Evolutionary conservation across 2,888 invertebrate genomes (phyloP).

Genomic region (Eremobia ochroleuca): DNA sequence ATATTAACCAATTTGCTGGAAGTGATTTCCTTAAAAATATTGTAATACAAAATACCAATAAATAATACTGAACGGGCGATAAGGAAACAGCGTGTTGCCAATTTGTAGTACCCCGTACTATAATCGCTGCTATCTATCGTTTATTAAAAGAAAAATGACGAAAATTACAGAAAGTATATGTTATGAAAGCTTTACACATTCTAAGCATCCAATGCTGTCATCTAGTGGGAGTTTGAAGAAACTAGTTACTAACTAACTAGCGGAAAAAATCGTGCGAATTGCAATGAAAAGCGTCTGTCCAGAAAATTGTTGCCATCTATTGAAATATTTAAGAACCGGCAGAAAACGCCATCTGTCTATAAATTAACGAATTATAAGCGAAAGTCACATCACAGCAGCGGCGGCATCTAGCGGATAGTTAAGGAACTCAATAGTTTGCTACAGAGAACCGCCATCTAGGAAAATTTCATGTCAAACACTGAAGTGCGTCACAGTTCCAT

Average conservation of each 20-base stretch:
- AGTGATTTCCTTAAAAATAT: constrained; percentile 39
- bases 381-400: background rate
- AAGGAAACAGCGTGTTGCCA: constrained; percentile 38
- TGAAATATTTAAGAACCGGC: background rate
- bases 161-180: background rate
- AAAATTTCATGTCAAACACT: background rate
- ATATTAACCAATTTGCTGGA: constrained; percentile 29
- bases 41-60: constrained; percentile 19
- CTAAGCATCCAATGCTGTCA: background rate
- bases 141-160: constrained; percentile 3
- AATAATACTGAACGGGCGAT: constrained; percentile 31
- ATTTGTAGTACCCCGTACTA: constrained; percentile 35
- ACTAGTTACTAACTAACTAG: background rate
- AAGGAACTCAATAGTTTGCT: accelerated
- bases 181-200: background rate
- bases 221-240: background rate
- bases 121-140: constrained; percentile 26
- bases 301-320: background rate
- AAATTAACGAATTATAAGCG: background rate
- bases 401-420: constrained; percentile 18
- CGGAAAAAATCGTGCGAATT: background rate
- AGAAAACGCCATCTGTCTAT: constrained; percentile 34
- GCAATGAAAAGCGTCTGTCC: background rate
- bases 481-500: accelerated
- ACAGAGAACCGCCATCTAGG: constrained; percentile 14